phyloP scores from a whole-genome alignment of 2,797 vertebrate genomes.

The Pampus argenteus region DNA sequence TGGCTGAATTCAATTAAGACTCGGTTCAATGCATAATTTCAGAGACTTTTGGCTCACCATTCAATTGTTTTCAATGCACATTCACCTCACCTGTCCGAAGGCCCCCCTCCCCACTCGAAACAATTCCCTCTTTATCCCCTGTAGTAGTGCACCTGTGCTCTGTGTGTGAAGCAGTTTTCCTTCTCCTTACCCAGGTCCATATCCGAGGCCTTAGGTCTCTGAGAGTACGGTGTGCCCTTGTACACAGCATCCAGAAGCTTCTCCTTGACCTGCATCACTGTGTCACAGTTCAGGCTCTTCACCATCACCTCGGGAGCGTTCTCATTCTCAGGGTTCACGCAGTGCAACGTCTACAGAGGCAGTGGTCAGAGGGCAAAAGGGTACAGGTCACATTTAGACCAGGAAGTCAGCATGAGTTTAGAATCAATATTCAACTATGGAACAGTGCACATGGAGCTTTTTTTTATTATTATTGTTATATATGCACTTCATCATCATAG shows the following conservation, averaged over 20 bases:
- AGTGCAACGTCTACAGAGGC: conserved; percentile 92
- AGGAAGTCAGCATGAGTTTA: conserved; percentile 28
- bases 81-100: conserved; percentile 34
- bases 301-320: conserved; percentile 95
- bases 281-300: conserved; percentile 98
- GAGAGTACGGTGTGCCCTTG: conserved; percentile 97
- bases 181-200: conserved; percentile 95
- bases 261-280: conserved; percentile 98
- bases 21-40: conserved; percentile 6
- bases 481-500: conserved; percentile 13
- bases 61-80: conserved; percentile 22
- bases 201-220: conserved; percentile 95
- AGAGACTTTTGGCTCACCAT: conserved; percentile 26
- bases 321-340: conserved; percentile 98
- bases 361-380: conserved; percentile 22
- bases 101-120: conserved; percentile 33
- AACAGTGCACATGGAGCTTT: conserved; percentile 11
- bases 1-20: conserved; percentile 13
- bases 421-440: conserved; percentile 15
- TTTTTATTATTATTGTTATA: background rate
- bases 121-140: conserved; percentile 33
- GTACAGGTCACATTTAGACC: conserved; percentile 17
- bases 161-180: conserved; percentile 1
- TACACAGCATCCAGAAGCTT: conserved; percentile 97
- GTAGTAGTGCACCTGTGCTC: conserved; percentile 39